Evolutionary conservation across 2,113 vertebrate species (phyloP), one percentile per base, ranked within the genome.

Genomic region (Proterorhinus semilunaris): DNA sequence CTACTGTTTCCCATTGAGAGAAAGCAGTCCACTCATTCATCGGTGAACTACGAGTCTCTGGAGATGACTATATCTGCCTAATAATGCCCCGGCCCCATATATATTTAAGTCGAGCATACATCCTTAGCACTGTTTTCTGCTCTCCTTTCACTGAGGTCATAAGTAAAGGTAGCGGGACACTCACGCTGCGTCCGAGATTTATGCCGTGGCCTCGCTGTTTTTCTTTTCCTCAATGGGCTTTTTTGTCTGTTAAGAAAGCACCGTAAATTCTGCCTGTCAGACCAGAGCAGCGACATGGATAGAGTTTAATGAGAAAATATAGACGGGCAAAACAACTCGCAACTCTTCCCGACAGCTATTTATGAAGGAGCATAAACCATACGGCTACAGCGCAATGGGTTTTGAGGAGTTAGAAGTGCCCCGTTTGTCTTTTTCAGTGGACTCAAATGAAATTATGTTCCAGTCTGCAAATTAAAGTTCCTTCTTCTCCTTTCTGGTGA

Each of bases 31-130:
- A 69, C 77, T 48, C 83, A 84, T 66, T 75, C 36, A 6, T 5
- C 0, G 69, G 65, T 80, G 80, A 86, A 80, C 76, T 79, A 78
- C 4, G 78, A 79, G 76, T 71, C 82, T 81, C 82, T 27, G 71
- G 85, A 80, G 88, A 75, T 79, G 52, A 80, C 76, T 87, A 71
- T 62, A 83, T 81, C 84, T 58, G 46, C 79, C 79, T 78, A 68
- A 80, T 85, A 76, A 87, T 86, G 77, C 68, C 50, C 42, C 64
- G 45, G 42, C 66, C 72, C 67, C 58, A 9, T 72, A 17, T 65
- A 68, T 65, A 68, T 87, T 83, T 81, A 75, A 75, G 82, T 82
- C 52, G 17, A 71, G 65, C 52, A 82, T 81, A 86, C 75, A 76
- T 81, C 79, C 76, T 69, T 53, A 77, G 76, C 69, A 7, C 65